A percentile compares a stretch with the other conserved stretches of the same genome.
Evolutionary conservation across 2,888 invertebrate species (phyloP).

Genomic region (Micropterix aruncella): DNA sequence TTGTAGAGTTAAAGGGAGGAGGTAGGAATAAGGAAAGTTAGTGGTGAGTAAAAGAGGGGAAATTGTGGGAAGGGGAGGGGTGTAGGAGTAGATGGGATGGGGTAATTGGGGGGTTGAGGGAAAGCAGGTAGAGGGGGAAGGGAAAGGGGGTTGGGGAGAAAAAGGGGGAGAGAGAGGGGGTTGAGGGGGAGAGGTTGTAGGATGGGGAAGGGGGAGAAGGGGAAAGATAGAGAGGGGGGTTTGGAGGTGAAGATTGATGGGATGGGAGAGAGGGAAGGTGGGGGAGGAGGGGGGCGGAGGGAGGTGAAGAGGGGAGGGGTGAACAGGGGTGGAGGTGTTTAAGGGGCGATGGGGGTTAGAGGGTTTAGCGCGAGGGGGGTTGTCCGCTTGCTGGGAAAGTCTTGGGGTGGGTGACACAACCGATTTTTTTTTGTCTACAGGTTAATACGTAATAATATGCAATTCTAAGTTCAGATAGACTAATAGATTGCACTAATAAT

Average conservation of each 20-base stretch:
- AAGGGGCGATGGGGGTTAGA: background rate
- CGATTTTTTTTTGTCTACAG: too few species aligned
- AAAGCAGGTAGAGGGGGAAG: background rate
- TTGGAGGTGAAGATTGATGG: background rate
- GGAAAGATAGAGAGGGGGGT: background rate
- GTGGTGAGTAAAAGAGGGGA: background rate
- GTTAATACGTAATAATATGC: too few species aligned
- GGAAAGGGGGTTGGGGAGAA: background rate
- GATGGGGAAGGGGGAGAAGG: background rate
- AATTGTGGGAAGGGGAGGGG: background rate
- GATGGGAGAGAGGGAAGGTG: background rate
- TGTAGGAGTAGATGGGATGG: background rate
- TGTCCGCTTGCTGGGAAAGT: too few species aligned
- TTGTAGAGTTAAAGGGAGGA: background rate
- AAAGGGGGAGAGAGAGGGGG: background rate
- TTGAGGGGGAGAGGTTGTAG: background rate
- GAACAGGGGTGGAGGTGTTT: background rate
- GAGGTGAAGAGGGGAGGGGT: background rate
- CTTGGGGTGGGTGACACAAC: too few species aligned
- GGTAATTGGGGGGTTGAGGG: background rate
- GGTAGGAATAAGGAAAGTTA: background rate
- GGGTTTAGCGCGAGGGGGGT: background rate
- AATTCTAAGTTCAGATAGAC: too few species aligned
- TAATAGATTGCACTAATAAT: too few species aligned
- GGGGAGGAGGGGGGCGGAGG: background rate